Conservation (phyloP, 2,113 vertebrate species). For the Platichthys flesus region DNA sequence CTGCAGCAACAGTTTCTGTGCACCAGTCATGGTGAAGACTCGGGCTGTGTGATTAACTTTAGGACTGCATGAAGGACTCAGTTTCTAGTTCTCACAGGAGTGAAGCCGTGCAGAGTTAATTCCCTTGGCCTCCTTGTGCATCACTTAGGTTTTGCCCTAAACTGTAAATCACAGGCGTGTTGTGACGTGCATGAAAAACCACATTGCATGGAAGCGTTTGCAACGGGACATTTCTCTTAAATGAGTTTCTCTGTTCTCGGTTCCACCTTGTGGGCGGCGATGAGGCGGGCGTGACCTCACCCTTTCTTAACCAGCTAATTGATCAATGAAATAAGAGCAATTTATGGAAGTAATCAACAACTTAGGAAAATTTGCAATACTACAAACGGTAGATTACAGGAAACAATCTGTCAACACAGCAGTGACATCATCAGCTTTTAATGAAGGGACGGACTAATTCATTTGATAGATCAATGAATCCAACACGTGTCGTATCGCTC, state of each 20-base stretch:
- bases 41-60: slow-evolving; percentile 2
- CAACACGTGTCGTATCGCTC: too few relatives aligned
- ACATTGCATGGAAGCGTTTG: slow-evolving; percentile 31
- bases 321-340: slow-evolving; percentile 24
- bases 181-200: slow-evolving; percentile 39
- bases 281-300: slow-evolving; percentile 40
- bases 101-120: background rate
- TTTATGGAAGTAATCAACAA: slow-evolving; percentile 11
- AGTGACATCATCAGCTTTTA: background rate
- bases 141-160: slow-evolving; percentile 27
- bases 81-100: slow-evolving; percentile 26
- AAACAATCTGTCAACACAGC: background rate
- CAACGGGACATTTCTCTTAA: slow-evolving; percentile 30
- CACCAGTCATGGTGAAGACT: slow-evolving; percentile 7
- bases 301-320: slow-evolving; percentile 9
- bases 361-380: background rate
- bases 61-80: background rate
- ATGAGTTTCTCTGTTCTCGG: slow-evolving; percentile 42
- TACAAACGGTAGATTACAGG: too few relatives aligned
- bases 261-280: slow-evolving; percentile 33
- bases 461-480: too few relatives aligned
- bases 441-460: background rate
- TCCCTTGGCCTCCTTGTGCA: background rate
- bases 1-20: slow-evolving; percentile 31
- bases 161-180: slow-evolving; percentile 34